Percentiles rank a stretch among this genome's conserved stretches.
Conservation (phyloP, 2,888 invertebrate species). For the Cheiracanthium punctorium region DNA sequence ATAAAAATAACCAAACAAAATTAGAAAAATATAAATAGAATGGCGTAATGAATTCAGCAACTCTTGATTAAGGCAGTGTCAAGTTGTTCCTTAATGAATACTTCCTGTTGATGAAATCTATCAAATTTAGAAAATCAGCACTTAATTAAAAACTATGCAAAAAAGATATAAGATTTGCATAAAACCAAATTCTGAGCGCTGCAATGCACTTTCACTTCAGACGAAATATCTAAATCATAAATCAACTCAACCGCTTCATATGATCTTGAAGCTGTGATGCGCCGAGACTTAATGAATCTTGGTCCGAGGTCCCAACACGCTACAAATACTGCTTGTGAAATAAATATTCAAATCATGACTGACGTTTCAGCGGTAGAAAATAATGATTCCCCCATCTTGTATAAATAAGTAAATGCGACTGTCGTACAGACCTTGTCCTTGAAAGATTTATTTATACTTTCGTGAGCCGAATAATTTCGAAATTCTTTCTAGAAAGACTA, state of each 20-base stretch:
- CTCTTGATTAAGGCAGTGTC: too few species aligned
- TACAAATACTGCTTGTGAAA: neutral
- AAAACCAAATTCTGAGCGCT: too few species aligned
- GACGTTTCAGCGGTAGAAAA: neutral
- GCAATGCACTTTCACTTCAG: too few species aligned
- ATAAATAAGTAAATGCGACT: neutral
- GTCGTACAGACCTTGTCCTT: neutral
- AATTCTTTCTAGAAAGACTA: neutral
- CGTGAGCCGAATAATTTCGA: neutral
- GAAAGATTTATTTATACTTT: neutral
- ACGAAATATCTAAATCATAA: too few species aligned
- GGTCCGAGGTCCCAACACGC: neutral
- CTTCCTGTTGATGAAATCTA: neutral
- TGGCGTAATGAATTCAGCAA: too few species aligned
- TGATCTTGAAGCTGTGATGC: neutral
- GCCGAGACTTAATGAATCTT: constrained; percentile 9
- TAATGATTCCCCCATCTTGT: neutral
- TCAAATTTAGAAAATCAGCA: neutral
- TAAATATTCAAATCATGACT: constrained; percentile 3
- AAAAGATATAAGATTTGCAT: too few species aligned
- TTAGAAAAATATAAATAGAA: too few species aligned
- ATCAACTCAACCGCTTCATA: neutral
- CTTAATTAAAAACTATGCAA: neutral
- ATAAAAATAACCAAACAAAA: too few species aligned
- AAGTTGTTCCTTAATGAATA: neutral